These are phyloP conservation scores for Bos taurus DNA, from an alignment of 2,113 vertebrate genomes.

Conservation along the genomic window ARS-UCD2.0 NC_037338.1:63712001-63712500, in stretches of 20 bases:
- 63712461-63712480: constrained; percentile 94
- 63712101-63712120: neutral
- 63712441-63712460: constrained; percentile 89
- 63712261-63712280: neutral
- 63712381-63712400: constrained; percentile 72
- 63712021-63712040: constrained; percentile 67
- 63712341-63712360: neutral
- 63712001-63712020: constrained; percentile 50
- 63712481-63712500: constrained; percentile 96
- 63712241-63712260: neutral
- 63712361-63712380: neutral
- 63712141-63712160: constrained; percentile 15
- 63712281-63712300: neutral
- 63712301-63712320: neutral
- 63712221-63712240: neutral
- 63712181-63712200: neutral
- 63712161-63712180: neutral
- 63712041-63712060: constrained; percentile 68
- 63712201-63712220: neutral
- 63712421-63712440: constrained; percentile 98
- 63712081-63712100: neutral
- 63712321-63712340: constrained; percentile 46
- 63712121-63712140: neutral
- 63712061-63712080: constrained; percentile 51
- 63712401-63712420: constrained; percentile 97